Evolutionary conservation across 1,140 invertebrate genomes (phyloP).

Genomic region (Trachymyrmex cornetzi): DNA sequence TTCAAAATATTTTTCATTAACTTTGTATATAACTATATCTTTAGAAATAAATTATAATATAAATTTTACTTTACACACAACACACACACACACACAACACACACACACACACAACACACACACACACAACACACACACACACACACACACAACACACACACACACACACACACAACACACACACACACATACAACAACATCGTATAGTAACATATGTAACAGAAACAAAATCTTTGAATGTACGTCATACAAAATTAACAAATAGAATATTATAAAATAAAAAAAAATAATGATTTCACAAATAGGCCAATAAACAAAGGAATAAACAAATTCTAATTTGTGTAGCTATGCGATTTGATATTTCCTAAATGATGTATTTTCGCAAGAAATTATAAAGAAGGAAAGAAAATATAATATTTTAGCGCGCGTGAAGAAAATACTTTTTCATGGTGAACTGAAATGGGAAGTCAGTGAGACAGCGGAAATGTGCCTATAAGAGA

Average conservation of each 20-base stretch:
- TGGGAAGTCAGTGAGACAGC: not conserved
- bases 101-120: too few relatives aligned
- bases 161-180: too few relatives aligned
- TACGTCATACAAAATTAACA: not conserved
- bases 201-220: not conserved
- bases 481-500: not conserved
- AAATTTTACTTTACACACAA: not conserved
- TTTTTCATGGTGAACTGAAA: not conserved
- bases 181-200: too few relatives aligned
- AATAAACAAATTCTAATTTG: not conserved
- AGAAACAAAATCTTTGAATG: not conserved
- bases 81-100: too few relatives aligned
- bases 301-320: not conserved
- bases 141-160: too few relatives aligned
- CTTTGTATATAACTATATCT: not conserved
- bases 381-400: not conserved
- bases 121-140: too few relatives aligned
- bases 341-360: not conserved
- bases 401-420: too few relatives aligned
- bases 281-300: not conserved
- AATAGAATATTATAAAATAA: too few relatives aligned
- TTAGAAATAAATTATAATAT: not conserved
- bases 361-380: not conserved
- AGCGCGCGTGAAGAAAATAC: constrained; percentile 1
- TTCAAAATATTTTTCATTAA: not conserved